These are phyloP conservation scores for Uropsilus gracilis DNA, from an alignment of 2,113 vertebrate species.

Conservation along the genomic window DNA sequence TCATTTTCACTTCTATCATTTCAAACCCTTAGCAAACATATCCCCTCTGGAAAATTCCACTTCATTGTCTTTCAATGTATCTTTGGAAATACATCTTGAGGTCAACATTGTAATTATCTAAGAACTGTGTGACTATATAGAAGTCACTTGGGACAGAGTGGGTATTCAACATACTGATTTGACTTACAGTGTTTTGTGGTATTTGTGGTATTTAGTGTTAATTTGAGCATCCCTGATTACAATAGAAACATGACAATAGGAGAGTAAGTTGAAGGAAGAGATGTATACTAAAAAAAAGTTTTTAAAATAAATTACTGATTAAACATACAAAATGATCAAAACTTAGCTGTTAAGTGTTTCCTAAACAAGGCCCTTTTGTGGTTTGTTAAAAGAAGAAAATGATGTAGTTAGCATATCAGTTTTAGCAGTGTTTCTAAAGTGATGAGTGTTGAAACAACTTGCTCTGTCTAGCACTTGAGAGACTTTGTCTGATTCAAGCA, in stretches of 20 bases:
- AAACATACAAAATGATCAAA: neutral
- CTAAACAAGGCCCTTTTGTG: neutral
- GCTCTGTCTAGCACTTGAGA: neutral
- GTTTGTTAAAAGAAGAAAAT: neutral
- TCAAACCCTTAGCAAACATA: neutral
- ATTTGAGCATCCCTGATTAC: neutral
- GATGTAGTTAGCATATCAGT: neutral
- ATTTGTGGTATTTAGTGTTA: neutral
- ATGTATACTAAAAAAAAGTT: neutral
- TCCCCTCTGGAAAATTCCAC: neutral
- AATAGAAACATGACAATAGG: neutral
- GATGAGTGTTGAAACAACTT: neutral
- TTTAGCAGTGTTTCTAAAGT: constrained; percentile 30
- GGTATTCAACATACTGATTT: neutral
- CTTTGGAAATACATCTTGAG: neutral
- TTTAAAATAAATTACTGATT: neutral
- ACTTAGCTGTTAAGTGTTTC: neutral
- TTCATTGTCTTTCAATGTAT: neutral
- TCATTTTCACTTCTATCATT: neutral
- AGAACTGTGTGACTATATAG: neutral
- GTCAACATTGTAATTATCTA: neutral
- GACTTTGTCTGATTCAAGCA: neutral
- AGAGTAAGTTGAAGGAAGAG: neutral
- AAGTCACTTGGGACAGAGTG: neutral
- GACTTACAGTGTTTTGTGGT: neutral